phyloP scores from a whole-genome alignment of 64 coral and sea anemone genomes.

The Anthopleura sola region DNA sequence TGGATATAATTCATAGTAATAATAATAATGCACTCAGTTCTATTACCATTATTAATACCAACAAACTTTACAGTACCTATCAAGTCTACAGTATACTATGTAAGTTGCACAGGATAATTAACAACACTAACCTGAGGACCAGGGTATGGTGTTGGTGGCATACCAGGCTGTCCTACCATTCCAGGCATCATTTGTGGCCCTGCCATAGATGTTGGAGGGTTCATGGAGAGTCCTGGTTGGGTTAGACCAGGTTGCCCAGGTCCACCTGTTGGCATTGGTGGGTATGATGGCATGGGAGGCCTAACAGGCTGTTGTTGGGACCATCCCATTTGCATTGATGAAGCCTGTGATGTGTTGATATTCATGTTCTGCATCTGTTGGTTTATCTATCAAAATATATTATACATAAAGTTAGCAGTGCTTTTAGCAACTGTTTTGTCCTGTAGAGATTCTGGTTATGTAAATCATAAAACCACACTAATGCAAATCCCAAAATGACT shows the following conservation, averaged over 20 bases:
- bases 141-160: conserved; percentile 1
- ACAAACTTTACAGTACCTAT: neutral
- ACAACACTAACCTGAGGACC: neutral
- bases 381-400: conserved; percentile 8
- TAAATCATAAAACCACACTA: no score
- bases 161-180: conserved; percentile 8
- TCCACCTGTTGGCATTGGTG: conserved; percentile 5
- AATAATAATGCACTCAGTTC: no score
- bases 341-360: conserved; percentile 13
- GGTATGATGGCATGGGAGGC: neutral
- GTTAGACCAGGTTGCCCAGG: conserved; percentile 46
- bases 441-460: no score
- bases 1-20: no score
- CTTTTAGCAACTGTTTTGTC: no score
- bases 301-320: no score
- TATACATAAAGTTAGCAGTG: no score
- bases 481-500: no score
- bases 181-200: conserved; percentile 45
- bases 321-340: conserved; percentile 16
- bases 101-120: neutral
- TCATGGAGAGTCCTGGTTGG: conserved; percentile 41
- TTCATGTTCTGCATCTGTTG: conserved; percentile 47
- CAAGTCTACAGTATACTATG: no score
- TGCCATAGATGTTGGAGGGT: conserved; percentile 49
- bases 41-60: neutral